Base-by-base conservation (phyloP, 2,113 vertebrate species). In the Tragelaphus imberbis region DNA sequence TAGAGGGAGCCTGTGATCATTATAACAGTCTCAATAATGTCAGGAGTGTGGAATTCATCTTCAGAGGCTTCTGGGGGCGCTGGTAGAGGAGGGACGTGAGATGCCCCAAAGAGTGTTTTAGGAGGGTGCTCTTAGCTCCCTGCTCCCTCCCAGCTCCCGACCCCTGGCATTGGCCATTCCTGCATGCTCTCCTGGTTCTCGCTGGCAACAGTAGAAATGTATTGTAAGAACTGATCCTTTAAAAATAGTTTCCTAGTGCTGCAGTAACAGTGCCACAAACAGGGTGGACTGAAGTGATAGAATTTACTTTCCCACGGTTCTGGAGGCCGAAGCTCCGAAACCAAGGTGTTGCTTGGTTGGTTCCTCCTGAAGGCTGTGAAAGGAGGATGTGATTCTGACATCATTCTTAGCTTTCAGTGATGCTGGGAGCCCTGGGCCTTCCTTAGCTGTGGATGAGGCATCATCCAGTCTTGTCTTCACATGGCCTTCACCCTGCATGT, bases 401-500 rank as follows among this genome's bases (percentile, higher is more conserved):
- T 49, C 36, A 51, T 59, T 88, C 47, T 11, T 49, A 25, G 21
- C 49, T 88, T 89, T 86, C 28, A 11, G 77, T 21, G 1, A 59
- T 47, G 25, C 61, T 19, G 11, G 3, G n/a, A 44, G 12, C n/a
- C 30, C 49, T 68, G 47, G 55, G 13, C 53, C 2, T 80, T 88
- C 80, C 33, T 75, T 91, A 51, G n/a, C n/a, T 89, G 2, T 49
- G 33, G 27, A 47, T 11, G 33, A 33, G 13, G 8, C 19, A 4
- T n/a, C 28, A 2, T 55, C 13, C 25, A 55, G 0, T 40, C 49
- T 61, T 13, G 6, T 44, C 58, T 53, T 47, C 30, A 51, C 25
- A 2, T 30, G 49, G 5, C 6, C 2, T 51, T 79, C 36, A 51
- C 14, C 40, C 25, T 49, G 2, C 30, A 0, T 61, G 47, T 1